A percentile compares a stretch with the other conserved stretches of the same genome.
Evolutionary conservation across 2,113 vertebrate species (phyloP).

Genomic region (Empidonax traillii): DNA sequence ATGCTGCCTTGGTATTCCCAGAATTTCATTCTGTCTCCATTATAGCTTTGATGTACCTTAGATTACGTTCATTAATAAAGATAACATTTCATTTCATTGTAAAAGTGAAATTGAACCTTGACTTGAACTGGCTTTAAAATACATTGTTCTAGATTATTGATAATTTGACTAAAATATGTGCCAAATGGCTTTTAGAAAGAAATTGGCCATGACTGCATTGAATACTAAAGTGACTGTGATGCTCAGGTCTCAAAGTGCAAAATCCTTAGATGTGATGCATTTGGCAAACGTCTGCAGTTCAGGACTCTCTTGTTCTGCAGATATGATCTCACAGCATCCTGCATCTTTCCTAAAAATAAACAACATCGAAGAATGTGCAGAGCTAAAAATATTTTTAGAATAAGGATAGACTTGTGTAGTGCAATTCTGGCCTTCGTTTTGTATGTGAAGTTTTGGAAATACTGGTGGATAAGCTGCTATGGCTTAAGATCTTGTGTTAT

Average conservation of each 20-base stretch:
- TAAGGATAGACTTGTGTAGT: neutral
- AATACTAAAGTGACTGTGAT: neutral
- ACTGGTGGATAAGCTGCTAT: neutral
- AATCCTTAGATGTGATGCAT: neutral
- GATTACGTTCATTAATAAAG: constrained; percentile 34
- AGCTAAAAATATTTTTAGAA: neutral
- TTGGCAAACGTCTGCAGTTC: neutral
- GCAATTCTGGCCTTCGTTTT: neutral
- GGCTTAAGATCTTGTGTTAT: neutral
- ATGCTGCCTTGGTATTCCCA: constrained; percentile 31
- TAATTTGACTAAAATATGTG: constrained; percentile 41
- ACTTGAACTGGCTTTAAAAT: constrained; percentile 23
- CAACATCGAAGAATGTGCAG: neutral
- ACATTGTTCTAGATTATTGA: neutral
- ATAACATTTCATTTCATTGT: constrained; percentile 38
- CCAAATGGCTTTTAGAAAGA: constrained; percentile 32
- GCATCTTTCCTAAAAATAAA: neutral
- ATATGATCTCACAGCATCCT: neutral
- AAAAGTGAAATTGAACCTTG: constrained; percentile 31
- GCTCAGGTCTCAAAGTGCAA: neutral
- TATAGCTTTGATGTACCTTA: constrained; percentile 21
- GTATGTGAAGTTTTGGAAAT: neutral
- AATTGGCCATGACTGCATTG: neutral
- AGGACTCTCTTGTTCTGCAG: neutral
- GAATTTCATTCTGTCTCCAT: constrained; percentile 39